Evolutionary conservation across 2,113 vertebrate genomes (phyloP), one percentile per base, ranked within the genome.

Genomic region (Antennarius striatus): DNA sequence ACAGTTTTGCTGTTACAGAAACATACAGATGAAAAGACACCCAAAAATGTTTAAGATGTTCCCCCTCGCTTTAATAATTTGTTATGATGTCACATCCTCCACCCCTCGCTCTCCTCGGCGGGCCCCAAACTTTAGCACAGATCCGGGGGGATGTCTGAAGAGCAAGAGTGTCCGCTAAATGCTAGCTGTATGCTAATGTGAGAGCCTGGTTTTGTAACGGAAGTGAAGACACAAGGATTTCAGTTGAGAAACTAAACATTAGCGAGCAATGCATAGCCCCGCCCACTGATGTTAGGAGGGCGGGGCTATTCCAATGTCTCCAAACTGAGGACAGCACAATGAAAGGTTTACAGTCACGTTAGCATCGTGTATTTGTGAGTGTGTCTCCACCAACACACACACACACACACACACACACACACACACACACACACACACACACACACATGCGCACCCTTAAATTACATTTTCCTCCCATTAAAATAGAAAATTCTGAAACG

Each of bases 181-280:
- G 32, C 32, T 36, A 36, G 32, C 32, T 10, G 56, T 28, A 67
- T 67, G 63, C 52, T 71, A 67, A 72, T 68, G 52, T 52, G 14
- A 2, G n/a, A 13, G 22, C 12, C 4, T 32, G 16, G 32, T 62
- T 53, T 52, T 51, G 42, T 47, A 46, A 28, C 13, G 16, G 1
- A 15, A 32, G 58, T 45, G 62, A 66, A 1, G 17, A 61, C 40
- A 60, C 36, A 36, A 56, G 59, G 55, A 66, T 51, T 15, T 57
- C 57, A 48, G 56, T 30, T 67, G 32, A 36, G 32, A 36, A 36
- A 36, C 32, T 4, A 36, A 36, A 3, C 32, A 7, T 36, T 36
- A 2, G 32, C 3, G 5, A 36, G 32, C 32, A 7, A 36, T 22
- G 22, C 22, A 1, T 22, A 22, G 22, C 4, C 32, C 4, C 32